Conservation (phyloP, 2,797 vertebrate genomes). For the Amphiprion clarkii region DNA sequence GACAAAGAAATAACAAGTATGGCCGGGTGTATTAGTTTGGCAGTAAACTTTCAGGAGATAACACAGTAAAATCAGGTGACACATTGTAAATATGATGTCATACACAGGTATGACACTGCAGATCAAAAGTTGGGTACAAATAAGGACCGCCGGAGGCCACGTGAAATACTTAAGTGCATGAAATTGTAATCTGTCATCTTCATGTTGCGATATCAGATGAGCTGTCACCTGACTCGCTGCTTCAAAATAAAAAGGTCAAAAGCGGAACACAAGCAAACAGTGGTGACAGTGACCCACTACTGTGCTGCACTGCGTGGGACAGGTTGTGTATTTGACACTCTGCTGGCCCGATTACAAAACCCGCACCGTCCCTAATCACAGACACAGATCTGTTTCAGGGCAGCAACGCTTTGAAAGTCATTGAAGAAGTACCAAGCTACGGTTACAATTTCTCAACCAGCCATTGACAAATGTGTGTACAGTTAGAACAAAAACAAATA, state of each 20-base stretch:
- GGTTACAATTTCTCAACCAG: too few relatives aligned
- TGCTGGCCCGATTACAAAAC: conserved; percentile 43
- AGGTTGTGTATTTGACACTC: conserved; percentile 36
- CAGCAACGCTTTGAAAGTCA: not conserved
- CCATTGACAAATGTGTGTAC: not conserved
- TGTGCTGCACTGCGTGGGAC: conserved; percentile 34
- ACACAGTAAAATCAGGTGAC: not conserved
- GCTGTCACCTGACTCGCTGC: not conserved
- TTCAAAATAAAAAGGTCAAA: conserved; percentile 14
- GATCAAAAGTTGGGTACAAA: not conserved
- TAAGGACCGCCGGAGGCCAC: not conserved
- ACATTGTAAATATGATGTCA: not conserved
- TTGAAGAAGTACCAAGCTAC: too few relatives aligned
- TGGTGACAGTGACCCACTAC: conserved; percentile 28
- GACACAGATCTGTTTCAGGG: conserved; percentile 9
- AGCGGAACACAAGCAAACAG: not conserved
- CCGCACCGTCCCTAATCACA: conserved; percentile 36
- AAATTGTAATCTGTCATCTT: not conserved
- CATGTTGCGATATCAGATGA: not conserved
- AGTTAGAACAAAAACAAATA: not conserved
- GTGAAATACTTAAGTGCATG: too few relatives aligned
- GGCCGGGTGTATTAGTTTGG: not conserved
- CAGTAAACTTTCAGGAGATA: not conserved
- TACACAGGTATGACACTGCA: conserved; percentile 13
- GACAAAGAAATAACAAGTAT: not conserved